phyloP scores from a whole-genome alignment of 2,113 vertebrate genomes.

The Gallinago paraguaiae region DNA sequence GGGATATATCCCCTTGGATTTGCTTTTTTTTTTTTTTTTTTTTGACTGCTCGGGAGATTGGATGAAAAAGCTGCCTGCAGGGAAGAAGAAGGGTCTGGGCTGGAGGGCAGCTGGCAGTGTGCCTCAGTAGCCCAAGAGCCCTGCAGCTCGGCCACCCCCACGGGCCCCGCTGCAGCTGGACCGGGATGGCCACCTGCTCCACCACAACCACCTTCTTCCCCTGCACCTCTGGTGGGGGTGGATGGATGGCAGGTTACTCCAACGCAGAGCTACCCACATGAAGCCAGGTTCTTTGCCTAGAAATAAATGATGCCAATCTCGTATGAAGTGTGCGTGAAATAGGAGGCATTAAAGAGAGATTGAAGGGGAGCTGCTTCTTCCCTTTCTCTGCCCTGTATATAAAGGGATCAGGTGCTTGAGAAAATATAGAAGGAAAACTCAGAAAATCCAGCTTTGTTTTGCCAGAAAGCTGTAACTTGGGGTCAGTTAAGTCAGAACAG shows the following conservation, averaged over 20 bases:
- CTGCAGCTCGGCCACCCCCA: accelerated
- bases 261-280: background rate
- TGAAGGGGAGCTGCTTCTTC: background rate
- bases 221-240: accelerated
- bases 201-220: accelerated
- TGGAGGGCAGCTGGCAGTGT: background rate
- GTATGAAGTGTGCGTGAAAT: background rate
- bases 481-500: background rate
- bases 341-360: background rate
- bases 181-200: accelerated
- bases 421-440: background rate
- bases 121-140: no score
- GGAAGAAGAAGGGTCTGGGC: background rate
- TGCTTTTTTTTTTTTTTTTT: no score
- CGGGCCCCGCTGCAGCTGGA: background rate
- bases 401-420: background rate
- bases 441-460: background rate
- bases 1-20: background rate
- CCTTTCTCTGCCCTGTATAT: no score
- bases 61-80: background rate
- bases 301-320: background rate
- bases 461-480: background rate
- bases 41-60: background rate
- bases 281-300: background rate
- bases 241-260: accelerated